phyloP scores from a whole-genome alignment of 2,888 invertebrate genomes.

The Tupiocoris notatus region DNA sequence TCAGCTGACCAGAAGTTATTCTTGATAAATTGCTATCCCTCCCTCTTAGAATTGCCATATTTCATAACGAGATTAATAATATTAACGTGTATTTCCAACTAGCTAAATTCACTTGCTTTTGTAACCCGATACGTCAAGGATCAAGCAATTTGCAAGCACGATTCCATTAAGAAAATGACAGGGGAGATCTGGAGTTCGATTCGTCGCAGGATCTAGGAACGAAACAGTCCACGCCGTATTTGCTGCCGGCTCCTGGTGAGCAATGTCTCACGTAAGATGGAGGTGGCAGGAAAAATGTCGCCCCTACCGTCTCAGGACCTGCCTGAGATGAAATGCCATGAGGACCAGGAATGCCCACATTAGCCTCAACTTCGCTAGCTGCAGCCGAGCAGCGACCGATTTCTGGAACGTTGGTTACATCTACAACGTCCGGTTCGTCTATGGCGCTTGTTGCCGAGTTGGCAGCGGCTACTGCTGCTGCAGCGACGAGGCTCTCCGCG shows the following conservation, averaged over 20 bases:
- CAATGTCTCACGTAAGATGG: background rate
- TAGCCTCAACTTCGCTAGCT: background rate
- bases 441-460: background rate
- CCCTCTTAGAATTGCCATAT: too few relatives aligned
- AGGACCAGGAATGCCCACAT: background rate
- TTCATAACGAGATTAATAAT: too few relatives aligned
- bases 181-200: background rate
- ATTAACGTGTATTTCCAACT: too few relatives aligned
- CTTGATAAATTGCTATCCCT: too few relatives aligned
- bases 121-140: too few relatives aligned
- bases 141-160: too few relatives aligned
- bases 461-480: background rate
- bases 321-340: background rate
- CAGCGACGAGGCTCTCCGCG: constrained; percentile 15
- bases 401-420: background rate
- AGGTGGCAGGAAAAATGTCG: background rate
- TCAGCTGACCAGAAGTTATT: too few relatives aligned
- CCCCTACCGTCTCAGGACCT: background rate
- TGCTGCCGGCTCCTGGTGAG: background rate
- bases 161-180: background rate
- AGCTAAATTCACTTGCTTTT: too few relatives aligned
- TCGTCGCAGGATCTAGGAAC: background rate
- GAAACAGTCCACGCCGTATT: background rate
- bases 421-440: background rate
- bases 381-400: background rate